Evolutionary conservation across 2,888 invertebrate species (phyloP).

Genomic region (Chaetogeoica ovagalla): DNA sequence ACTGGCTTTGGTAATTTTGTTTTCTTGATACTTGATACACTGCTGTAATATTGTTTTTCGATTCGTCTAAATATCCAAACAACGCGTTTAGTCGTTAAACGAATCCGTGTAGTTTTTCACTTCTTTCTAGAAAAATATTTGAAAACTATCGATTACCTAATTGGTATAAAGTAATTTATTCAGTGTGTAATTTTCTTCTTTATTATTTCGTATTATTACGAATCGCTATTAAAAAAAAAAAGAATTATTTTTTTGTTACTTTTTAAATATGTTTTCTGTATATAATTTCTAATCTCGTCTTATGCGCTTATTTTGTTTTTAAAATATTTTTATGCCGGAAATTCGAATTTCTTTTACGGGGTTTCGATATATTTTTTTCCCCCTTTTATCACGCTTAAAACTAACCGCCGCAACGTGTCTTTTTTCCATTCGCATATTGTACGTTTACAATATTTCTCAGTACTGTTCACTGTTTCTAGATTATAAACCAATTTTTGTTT

Average conservation of each 20-base stretch:
- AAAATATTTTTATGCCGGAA: not conserved
- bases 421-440: not conserved
- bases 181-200: not conserved
- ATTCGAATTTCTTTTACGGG: not conserved
- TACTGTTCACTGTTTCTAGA: not conserved
- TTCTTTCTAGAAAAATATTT: not conserved
- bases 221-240: too few species aligned
- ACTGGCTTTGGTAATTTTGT: not conserved
- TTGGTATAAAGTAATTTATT: not conserved
- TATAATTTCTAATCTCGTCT: not conserved
- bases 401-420: too few species aligned
- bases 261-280: too few species aligned
- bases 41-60: not conserved
- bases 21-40: not conserved
- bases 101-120: not conserved
- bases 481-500: not conserved
- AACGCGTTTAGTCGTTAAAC: not conserved
- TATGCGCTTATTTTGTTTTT: not conserved
- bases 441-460: not conserved
- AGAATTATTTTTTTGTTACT: too few species aligned
- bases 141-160: not conserved
- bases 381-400: constrained; percentile 1
- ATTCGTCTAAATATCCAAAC: not conserved
- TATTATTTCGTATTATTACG: too few species aligned
- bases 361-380: not conserved